Conservation (phyloP, 2,113 vertebrate genomes). For the Malurus elegans region DNA sequence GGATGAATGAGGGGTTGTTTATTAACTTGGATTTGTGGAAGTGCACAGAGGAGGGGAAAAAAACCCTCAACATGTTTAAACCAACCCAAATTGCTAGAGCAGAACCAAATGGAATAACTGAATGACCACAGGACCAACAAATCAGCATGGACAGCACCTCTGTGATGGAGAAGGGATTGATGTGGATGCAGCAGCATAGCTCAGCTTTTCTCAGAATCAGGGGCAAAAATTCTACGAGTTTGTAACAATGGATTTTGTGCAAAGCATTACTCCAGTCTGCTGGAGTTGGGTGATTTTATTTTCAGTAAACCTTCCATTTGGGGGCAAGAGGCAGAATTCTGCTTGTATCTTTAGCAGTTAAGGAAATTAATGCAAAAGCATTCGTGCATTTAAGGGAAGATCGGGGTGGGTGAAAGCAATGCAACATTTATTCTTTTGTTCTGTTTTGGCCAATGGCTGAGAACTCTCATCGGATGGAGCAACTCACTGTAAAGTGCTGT, state of each 20-base stretch:
- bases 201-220: not conserved
- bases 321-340: not conserved
- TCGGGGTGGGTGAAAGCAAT: not conserved
- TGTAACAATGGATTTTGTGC: not conserved
- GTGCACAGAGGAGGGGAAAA: not conserved
- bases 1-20: not conserved
- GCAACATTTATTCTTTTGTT: not conserved
- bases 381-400: not conserved
- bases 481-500: not conserved
- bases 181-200: rapidly evolving
- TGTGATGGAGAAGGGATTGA: not conserved
- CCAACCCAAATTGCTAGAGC: not conserved
- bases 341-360: not conserved
- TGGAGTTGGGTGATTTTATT: not conserved
- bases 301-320: not conserved
- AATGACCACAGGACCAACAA: not conserved
- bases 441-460: not conserved
- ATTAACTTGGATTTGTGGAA: not conserved
- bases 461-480: not conserved
- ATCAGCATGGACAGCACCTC: not conserved
- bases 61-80: rapidly evolving
- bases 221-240: not conserved
- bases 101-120: not conserved
- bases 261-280: not conserved
- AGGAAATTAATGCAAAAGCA: not conserved